Conservation (phyloP, 1,140 invertebrate genomes). For the Elysia chlorotica region DNA sequence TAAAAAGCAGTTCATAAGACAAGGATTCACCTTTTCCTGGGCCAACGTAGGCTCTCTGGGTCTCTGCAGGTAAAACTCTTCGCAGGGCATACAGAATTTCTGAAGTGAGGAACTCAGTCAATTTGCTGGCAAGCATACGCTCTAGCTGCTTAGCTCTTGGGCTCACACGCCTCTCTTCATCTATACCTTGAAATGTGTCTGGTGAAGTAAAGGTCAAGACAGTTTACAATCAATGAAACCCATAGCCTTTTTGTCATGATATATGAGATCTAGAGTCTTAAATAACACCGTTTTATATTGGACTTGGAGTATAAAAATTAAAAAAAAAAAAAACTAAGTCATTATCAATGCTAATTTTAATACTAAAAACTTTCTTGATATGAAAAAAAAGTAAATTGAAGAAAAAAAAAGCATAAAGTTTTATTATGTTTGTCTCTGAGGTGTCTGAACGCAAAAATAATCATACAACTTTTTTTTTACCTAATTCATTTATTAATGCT, state of each 20-base stretch:
- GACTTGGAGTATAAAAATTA: too few relatives aligned
- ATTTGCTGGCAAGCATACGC: constrained; percentile 63
- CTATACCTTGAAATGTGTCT: constrained; percentile 54
- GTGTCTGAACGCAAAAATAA: background rate
- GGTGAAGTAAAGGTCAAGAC: background rate
- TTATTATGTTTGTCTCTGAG: background rate
- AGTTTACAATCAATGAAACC: too few relatives aligned
- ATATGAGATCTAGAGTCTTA: too few relatives aligned
- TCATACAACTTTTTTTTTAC: background rate
- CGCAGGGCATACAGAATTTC: constrained; percentile 83
- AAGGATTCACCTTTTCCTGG: constrained; percentile 34
- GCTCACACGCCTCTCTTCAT: constrained; percentile 41
- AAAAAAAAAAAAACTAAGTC: too few relatives aligned
- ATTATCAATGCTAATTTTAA: too few relatives aligned
- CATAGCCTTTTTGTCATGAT: too few relatives aligned
- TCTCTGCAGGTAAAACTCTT: constrained; percentile 82
- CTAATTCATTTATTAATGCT: too few relatives aligned
- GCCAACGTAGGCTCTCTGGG: constrained; percentile 76
- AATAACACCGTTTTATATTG: too few relatives aligned
- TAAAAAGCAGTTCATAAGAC: too few relatives aligned
- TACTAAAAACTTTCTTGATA: too few relatives aligned
- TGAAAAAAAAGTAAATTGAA: background rate
- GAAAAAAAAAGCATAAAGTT: background rate
- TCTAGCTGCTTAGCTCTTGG: constrained; percentile 52
- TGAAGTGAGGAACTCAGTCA: constrained; percentile 78